phyloP scores from a whole-genome alignment of 2,113 vertebrate genomes.

The Pseudolaguvia tuberculata region DNA sequence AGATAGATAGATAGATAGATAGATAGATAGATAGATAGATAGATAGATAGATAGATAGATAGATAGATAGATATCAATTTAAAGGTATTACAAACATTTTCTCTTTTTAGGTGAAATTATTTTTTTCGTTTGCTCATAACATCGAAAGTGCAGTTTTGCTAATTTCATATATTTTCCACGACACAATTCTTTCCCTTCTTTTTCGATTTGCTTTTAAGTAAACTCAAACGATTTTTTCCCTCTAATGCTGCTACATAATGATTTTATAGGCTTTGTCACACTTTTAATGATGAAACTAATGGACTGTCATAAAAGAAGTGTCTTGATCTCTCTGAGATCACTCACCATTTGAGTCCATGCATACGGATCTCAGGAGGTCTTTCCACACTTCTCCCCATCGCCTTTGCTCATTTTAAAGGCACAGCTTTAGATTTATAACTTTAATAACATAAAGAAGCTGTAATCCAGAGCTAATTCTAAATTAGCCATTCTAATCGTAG shows the following conservation, averaged over 20 bases:
- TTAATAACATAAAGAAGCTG: no score
- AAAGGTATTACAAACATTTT: no score
- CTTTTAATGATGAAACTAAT: background rate
- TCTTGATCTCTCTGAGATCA: conserved; percentile 4
- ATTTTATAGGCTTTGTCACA: conserved; percentile 14
- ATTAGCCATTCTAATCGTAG: conserved; percentile 49
- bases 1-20: no score
- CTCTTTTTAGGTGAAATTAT: no score
- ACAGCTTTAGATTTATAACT: conserved; percentile 60
- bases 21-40: no score
- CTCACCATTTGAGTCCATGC: background rate
- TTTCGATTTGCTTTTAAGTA: no score
- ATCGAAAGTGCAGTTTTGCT: background rate
- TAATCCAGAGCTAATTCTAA: conserved; percentile 66
- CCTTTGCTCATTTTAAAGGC: no score
- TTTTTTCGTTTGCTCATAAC: background rate
- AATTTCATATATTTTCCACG: background rate
- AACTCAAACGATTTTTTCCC: background rate
- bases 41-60: no score
- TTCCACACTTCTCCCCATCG: conserved; percentile 21
- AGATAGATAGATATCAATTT: no score
- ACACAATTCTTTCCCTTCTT: background rate
- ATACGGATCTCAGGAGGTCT: conserved; percentile 12
- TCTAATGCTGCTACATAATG: background rate
- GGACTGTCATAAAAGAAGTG: conserved; percentile 31